A percentile compares a stretch with the other conserved stretches of the same genome.
Evolutionary conservation across 1,140 invertebrate genomes (phyloP).

Genomic region (Druon quercuslanigerum): DNA sequence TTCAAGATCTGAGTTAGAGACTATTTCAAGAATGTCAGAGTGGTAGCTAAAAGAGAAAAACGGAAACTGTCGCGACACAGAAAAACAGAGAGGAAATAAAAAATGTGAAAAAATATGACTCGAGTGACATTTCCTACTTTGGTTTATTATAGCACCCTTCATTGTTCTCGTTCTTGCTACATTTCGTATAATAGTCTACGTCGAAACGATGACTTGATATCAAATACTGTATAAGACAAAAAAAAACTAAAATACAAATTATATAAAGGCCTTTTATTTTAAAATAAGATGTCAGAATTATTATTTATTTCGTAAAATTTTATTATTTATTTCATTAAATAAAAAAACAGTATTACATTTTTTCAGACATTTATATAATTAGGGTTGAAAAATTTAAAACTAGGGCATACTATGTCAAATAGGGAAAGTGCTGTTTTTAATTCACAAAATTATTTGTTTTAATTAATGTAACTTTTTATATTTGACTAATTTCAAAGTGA

Average conservation of each 20-base stretch:
- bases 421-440: too few relatives aligned
- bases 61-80: slow-evolving; percentile 9
- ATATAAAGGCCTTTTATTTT: not conserved
- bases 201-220: slow-evolving; percentile 9
- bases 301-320: too few relatives aligned
- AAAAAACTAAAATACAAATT: not conserved
- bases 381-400: too few relatives aligned
- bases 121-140: slow-evolving; percentile 19
- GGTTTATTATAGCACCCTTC: slow-evolving; percentile 24
- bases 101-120: not conserved
- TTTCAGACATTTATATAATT: too few relatives aligned
- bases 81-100: not conserved
- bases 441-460: too few relatives aligned
- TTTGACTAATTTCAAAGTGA: too few relatives aligned
- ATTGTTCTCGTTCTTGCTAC: slow-evolving; percentile 4
- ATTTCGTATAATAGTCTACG: slow-evolving; percentile 17
- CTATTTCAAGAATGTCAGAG: not conserved
- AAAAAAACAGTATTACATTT: too few relatives aligned
- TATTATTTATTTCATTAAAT: too few relatives aligned
- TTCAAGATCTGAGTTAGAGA: not conserved
- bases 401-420: too few relatives aligned
- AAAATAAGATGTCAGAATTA: not conserved
- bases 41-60: not conserved
- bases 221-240: not conserved
- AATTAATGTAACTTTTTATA: too few relatives aligned